Percentiles rank a stretch among this genome's conserved stretches.
phyloP scores from a whole-genome alignment of 1,140 invertebrate genomes.

The Drosophila pandora region DNA sequence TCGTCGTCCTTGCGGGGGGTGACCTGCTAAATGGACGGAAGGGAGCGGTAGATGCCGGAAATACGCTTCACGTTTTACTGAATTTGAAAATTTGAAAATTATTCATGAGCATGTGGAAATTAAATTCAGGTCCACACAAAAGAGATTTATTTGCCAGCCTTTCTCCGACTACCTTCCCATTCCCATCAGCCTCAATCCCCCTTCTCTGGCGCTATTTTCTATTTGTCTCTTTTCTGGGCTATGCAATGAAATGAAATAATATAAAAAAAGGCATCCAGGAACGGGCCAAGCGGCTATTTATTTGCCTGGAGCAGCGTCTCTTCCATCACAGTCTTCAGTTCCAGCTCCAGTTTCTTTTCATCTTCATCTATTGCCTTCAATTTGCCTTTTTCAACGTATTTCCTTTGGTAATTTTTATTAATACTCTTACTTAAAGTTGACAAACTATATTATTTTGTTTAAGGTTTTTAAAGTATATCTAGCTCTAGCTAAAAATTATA shows the following conservation, averaged over 20 bases:
- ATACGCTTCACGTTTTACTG: conserved; percentile 80
- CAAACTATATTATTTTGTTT: neutral
- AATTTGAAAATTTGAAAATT: conserved; percentile 82
- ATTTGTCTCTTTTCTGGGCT: conserved; percentile 29
- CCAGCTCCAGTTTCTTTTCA: conserved; percentile 10
- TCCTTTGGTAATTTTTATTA: conserved; percentile 14
- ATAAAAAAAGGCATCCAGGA: conserved; percentile 57
- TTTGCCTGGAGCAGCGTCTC: conserved; percentile 64
- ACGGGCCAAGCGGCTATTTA: conserved; percentile 70
- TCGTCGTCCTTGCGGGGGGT: conserved; percentile 18
- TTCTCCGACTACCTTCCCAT: conserved; percentile 7
- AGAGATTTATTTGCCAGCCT: conserved; percentile 75
- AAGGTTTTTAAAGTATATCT: too few relatives aligned
- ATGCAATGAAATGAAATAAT: conserved; percentile 67
- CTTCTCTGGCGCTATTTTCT: conserved; percentile 3
- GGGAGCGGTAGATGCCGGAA: conserved; percentile 42
- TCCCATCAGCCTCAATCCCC: neutral
- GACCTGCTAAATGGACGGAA: conserved; percentile 6
- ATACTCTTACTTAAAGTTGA: conserved; percentile 6
- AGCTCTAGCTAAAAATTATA: too few relatives aligned
- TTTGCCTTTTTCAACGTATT: conserved; percentile 20
- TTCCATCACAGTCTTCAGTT: conserved; percentile 42
- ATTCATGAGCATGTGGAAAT: conserved; percentile 83
- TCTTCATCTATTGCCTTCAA: conserved; percentile 21
- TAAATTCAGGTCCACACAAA: conserved; percentile 82